Evolutionary conservation across 2,888 invertebrate species (phyloP), one percentile per base, ranked within the genome.

Genomic region (Lydus trimaculatus): DNA sequence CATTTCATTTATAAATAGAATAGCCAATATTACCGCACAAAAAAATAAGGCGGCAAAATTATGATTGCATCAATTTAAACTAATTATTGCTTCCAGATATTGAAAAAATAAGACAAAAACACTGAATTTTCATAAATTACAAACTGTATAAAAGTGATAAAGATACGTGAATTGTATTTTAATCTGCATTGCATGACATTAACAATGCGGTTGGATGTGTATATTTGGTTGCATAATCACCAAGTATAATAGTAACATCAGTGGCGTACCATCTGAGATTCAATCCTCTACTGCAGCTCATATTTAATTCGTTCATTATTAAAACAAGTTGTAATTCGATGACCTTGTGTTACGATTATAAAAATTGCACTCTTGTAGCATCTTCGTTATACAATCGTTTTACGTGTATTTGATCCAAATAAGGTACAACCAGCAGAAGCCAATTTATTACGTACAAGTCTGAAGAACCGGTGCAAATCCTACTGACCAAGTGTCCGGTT

Each of bases 401-500:
- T 48, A 20, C 20, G 4, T 56, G 56, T 56, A 25, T 25, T 56
- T 25, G 56, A 56, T 25, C 56, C 25, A 56, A 56, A 56, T 56
- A 56, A 56, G 56, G 56, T 56, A 56, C 56, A 56, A 25, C 56
- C 25, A 13, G 31, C 25, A 13, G 31, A 31, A 20, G 60, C 5
- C 31, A 31, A 60, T 63, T 25, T 43, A 52, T 39, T 33, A 23
- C 13, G 31, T 31, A 65, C 23, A 31, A 17, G 17, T 9, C 25
- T 56, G 65, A 74, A 66, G 65, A 71, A 74, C 67, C 74, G 73
- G 74, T 71, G 71, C 65, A 72, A 25, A 71, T 69, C 70, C 74
- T 72, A 75, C 72, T 75, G 76, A 75, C 76, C 75, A 75, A 76
- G 74, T 76, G 73, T 70, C 72, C 71, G 73, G 75, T 73, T 73